Percentiles rank a stretch among this genome's conserved stretches.
phyloP scores from a whole-genome alignment of 2,113 vertebrate species.

The Phaethon lepturus region DNA sequence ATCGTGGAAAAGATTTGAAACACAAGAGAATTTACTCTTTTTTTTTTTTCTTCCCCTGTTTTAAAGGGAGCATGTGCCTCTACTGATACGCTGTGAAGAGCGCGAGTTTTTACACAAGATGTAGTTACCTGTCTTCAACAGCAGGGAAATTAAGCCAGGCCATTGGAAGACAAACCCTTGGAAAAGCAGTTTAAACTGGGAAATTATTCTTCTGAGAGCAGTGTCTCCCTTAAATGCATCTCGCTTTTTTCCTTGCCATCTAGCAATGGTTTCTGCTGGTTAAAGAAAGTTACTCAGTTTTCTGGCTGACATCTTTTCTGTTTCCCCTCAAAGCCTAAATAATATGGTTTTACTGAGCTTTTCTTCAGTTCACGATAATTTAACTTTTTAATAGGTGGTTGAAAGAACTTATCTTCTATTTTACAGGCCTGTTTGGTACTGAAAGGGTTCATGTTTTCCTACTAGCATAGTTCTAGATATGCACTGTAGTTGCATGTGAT shows the following conservation, averaged over 20 bases:
- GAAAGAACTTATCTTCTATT: rapidly evolving
- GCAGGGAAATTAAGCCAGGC: background rate
- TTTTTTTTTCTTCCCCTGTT: too few species aligned
- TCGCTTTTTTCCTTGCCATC: background rate
- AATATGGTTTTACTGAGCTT: background rate
- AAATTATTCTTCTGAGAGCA: background rate
- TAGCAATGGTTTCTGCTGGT: background rate
- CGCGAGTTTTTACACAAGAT: background rate
- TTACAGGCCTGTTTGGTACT: background rate
- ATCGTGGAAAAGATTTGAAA: background rate
- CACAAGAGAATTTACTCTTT: background rate
- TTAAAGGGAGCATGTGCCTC: background rate
- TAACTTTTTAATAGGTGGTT: background rate
- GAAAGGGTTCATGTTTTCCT: background rate
- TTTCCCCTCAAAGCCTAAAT: background rate
- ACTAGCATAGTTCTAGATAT: rapidly evolving
- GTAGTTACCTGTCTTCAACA: background rate
- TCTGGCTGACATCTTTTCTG: background rate
- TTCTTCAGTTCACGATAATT: background rate
- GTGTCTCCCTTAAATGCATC: background rate
- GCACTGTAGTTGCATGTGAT: rapidly evolving
- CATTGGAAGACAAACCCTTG: background rate
- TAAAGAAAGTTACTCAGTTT: background rate
- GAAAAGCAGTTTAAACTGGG: background rate
- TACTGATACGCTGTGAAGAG: background rate